Conservation (phyloP, 2,888 invertebrate genomes). For the Chaetoderma sp. region DNA sequence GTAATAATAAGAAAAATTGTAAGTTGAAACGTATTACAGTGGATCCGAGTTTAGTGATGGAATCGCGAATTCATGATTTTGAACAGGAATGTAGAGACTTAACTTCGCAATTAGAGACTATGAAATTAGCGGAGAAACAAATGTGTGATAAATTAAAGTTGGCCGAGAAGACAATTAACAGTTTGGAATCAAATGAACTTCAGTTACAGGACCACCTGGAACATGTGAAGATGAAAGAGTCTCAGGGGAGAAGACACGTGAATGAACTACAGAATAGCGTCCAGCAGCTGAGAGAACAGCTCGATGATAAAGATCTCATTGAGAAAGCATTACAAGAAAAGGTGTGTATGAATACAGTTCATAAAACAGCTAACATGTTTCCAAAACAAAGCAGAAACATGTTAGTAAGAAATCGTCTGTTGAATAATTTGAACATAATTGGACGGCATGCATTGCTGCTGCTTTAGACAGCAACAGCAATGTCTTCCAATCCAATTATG, state of each 20-base stretch:
- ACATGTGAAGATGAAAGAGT: conserved; percentile 45
- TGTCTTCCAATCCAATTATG: too few species aligned
- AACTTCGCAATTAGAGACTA: too few species aligned
- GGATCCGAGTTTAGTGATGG: too few species aligned
- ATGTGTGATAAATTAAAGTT: conserved; percentile 51
- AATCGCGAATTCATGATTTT: too few species aligned
- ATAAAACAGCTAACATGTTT: neutral
- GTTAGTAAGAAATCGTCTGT: too few species aligned
- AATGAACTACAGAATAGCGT: conserved; percentile 44
- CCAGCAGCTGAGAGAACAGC: conserved; percentile 51
- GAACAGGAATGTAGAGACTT: too few species aligned
- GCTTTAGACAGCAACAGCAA: neutral
- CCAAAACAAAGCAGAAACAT: too few species aligned
- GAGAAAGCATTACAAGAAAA: conserved; percentile 52
- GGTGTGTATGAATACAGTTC: conserved; percentile 41
- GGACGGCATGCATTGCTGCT: neutral
- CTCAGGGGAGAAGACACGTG: conserved; percentile 44
- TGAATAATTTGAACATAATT: too few species aligned
- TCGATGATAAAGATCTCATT: conserved; percentile 49
- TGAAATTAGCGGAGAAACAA: conserved; percentile 29
- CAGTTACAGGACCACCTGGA: conserved; percentile 49
- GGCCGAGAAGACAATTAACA: conserved; percentile 54
- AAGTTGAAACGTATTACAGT: too few species aligned
- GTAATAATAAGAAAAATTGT: too few species aligned
- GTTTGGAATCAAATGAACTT: conserved; percentile 51